These are phyloP conservation scores for Sialia sialis DNA, from an alignment of 2,113 vertebrate genomes.

Conservation along the genomic window DNA sequence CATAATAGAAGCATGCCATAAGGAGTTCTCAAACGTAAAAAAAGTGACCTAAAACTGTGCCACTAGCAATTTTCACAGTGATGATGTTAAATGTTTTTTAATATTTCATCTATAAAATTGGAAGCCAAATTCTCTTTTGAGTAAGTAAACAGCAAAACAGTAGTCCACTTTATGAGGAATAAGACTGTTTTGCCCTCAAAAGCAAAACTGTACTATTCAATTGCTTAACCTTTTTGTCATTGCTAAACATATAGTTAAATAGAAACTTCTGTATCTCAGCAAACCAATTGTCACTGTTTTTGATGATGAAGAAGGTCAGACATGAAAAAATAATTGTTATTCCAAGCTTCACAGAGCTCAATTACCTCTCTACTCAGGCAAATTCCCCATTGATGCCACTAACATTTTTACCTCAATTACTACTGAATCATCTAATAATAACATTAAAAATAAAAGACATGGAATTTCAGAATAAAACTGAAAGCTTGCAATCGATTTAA, in stretches of 20 bases:
- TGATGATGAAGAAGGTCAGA: neutral
- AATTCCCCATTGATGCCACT: neutral
- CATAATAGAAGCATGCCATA: neutral
- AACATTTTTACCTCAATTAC: neutral
- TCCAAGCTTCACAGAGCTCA: neutral
- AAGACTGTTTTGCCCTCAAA: neutral
- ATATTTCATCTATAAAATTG: neutral
- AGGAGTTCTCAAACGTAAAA: neutral
- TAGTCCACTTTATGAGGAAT: neutral
- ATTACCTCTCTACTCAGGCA: neutral
- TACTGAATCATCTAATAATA: neutral
- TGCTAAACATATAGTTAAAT: neutral
- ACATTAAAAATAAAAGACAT: neutral
- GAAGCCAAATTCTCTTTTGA: neutral
- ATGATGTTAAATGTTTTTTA: neutral
- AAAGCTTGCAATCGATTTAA: neutral
- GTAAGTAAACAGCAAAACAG: neutral
- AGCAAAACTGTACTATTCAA: neutral
- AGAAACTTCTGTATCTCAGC: neutral
- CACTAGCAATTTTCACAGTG: neutral
- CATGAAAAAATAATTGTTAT: neutral
- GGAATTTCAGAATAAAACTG: neutral
- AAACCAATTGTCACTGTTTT: neutral
- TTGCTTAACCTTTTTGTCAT: neutral
- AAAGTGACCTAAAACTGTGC: neutral